phyloP scores from a whole-genome alignment of 1,140 invertebrate species.

The Caerostris darwini region DNA sequence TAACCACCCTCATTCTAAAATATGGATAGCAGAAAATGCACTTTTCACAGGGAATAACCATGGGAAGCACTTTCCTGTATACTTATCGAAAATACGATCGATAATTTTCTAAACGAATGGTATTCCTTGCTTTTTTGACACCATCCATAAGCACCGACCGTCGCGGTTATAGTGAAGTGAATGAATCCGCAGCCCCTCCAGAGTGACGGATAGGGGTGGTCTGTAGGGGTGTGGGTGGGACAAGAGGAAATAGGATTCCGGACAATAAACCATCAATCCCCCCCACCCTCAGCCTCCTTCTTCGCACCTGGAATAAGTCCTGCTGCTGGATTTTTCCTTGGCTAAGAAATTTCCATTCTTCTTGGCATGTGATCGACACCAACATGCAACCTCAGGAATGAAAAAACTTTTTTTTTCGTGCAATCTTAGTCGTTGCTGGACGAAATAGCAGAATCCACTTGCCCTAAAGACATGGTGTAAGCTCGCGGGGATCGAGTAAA shows the following conservation, averaged over 20 bases:
- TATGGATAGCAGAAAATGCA: background rate
- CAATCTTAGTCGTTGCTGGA: constrained; percentile 51
- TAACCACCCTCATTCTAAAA: background rate
- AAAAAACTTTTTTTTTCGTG: constrained; percentile 30
- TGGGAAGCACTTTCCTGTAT: background rate
- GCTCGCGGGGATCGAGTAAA: constrained; percentile 1
- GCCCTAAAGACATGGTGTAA: constrained; percentile 38
- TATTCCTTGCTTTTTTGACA: constrained; percentile 51
- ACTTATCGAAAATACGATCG: constrained; percentile 36
- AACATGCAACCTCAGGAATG: constrained; percentile 71
- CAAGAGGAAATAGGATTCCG: constrained; percentile 68
- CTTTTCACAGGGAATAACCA: background rate
- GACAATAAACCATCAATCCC: constrained; percentile 67
- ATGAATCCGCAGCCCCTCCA: constrained; percentile 41
- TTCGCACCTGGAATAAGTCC: constrained; percentile 17
- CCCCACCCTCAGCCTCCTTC: background rate
- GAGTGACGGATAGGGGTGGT: constrained; percentile 47
- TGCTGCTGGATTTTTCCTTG: constrained; percentile 25
- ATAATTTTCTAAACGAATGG: constrained; percentile 69
- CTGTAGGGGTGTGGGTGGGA: constrained; percentile 16
- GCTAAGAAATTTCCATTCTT: constrained; percentile 61
- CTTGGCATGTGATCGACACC: constrained; percentile 59
- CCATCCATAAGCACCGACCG: constrained; percentile 33
- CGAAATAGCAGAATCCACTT: constrained; percentile 30
- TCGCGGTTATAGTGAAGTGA: constrained; percentile 36